Evolutionary conservation across 2,113 vertebrate genomes (phyloP).

Genomic region (Spea multiplicata): DNA sequence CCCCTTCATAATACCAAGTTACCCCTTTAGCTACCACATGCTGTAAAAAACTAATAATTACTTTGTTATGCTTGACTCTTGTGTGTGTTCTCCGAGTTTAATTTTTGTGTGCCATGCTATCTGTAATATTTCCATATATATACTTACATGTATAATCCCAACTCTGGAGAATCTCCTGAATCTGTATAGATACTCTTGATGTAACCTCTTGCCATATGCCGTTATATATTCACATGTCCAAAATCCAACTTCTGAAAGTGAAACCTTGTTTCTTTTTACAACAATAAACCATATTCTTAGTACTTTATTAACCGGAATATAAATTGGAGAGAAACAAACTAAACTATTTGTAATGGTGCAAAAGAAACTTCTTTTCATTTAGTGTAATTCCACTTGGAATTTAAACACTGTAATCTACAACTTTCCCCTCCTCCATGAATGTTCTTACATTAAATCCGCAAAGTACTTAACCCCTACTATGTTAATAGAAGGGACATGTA

Average conservation of each 20-base stretch:
- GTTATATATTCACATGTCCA: background rate
- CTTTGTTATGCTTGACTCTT: background rate
- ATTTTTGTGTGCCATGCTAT: background rate
- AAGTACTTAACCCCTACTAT: background rate
- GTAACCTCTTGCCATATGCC: background rate
- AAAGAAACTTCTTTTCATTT: slow-evolving; percentile 13
- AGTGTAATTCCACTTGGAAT: slow-evolving; percentile 41
- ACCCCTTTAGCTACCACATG: background rate
- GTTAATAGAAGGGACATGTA: no score
- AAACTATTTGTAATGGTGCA: background rate
- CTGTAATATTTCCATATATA: background rate
- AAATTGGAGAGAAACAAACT: background rate
- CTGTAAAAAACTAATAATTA: background rate
- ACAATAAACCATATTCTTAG: no score
- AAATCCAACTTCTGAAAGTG: background rate
- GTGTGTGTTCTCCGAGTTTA: background rate
- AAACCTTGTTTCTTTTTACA: background rate
- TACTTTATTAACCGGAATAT: background rate
- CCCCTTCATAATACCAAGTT: slow-evolving; percentile 8
- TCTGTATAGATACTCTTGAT: background rate
- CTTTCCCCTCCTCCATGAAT: background rate
- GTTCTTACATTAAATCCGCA: background rate
- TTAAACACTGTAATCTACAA: slow-evolving; percentile 26
- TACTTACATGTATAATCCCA: background rate
- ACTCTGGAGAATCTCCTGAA: background rate